These are phyloP conservation scores for Synanthedon formicaeformis DNA, from an alignment of 2,888 invertebrate species.

Conservation along the genomic window DNA sequence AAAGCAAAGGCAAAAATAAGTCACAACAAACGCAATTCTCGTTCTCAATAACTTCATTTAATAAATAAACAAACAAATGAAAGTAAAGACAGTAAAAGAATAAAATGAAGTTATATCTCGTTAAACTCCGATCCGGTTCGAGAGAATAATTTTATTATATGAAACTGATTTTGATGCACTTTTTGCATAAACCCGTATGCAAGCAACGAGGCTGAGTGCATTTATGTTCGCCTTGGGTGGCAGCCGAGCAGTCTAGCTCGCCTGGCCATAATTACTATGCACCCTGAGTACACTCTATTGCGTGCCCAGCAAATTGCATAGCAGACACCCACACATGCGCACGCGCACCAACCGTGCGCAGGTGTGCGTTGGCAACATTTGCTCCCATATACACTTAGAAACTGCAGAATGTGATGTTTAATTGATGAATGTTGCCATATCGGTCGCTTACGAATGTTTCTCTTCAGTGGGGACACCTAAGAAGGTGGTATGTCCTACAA, in stretches of 20 bases:
- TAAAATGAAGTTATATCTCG: not conserved
- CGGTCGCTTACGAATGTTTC: conserved; percentile 4
- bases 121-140: not conserved
- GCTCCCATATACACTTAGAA: conserved; percentile 9
- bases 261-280: conserved; percentile 23
- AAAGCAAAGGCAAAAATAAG: too few relatives aligned
- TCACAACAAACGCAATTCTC: too few relatives aligned
- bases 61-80: too few relatives aligned
- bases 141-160: not conserved
- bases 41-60: too few relatives aligned
- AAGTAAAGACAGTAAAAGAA: too few relatives aligned
- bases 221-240: conserved; percentile 6
- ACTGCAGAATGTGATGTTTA: conserved; percentile 10
- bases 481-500: too few relatives aligned
- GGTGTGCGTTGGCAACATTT: conserved; percentile 20
- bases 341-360: not conserved
- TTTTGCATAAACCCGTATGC: not conserved
- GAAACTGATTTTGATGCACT: not conserved
- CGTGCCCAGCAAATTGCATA: conserved; percentile 12
- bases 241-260: conserved; percentile 10
- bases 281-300: conserved; percentile 16
- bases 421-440: conserved; percentile 13
- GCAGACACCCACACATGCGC: conserved; percentile 8
- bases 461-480: not conserved
- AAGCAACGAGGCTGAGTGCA: not conserved